These are phyloP conservation scores for Illadopsis cleaveri DNA, from an alignment of 2,113 vertebrate genomes.

Conservation along the genomic window DNA sequence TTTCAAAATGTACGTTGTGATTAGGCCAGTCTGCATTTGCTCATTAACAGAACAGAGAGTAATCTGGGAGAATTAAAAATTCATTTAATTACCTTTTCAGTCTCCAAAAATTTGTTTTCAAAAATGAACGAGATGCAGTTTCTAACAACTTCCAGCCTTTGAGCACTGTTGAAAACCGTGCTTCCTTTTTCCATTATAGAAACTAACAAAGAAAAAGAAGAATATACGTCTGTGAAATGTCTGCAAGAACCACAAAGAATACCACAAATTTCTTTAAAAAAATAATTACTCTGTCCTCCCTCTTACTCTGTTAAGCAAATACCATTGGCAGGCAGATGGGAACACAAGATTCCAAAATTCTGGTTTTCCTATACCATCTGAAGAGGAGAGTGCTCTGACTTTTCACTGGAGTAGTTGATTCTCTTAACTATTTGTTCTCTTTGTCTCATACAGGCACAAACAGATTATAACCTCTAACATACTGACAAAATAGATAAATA, in stretches of 20 bases:
- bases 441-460: background rate
- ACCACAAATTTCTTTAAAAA: background rate
- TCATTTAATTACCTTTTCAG: slow-evolving; percentile 89
- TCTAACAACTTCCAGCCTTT: slow-evolving; percentile 94
- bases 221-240: slow-evolving; percentile 41
- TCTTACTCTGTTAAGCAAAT: background rate
- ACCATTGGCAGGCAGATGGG: background rate
- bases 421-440: background rate
- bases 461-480: background rate
- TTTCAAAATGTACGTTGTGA: background rate
- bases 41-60: background rate
- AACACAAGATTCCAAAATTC: background rate
- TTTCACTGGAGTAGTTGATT: background rate
- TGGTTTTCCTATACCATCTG: background rate
- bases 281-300: background rate
- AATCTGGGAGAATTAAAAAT: background rate
- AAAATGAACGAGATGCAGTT: slow-evolving; percentile 95
- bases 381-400: background rate
- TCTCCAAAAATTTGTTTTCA: slow-evolving; percentile 96
- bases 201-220: slow-evolving; percentile 75
- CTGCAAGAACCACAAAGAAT: slow-evolving; percentile 8
- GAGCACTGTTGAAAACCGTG: slow-evolving; percentile 95
- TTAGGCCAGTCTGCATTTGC: background rate
- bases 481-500: background rate
- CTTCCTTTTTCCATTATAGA: slow-evolving; percentile 88